Base-by-base conservation (phyloP, 92 coral and sea anemone species). In the Porites lobata region DNA sequence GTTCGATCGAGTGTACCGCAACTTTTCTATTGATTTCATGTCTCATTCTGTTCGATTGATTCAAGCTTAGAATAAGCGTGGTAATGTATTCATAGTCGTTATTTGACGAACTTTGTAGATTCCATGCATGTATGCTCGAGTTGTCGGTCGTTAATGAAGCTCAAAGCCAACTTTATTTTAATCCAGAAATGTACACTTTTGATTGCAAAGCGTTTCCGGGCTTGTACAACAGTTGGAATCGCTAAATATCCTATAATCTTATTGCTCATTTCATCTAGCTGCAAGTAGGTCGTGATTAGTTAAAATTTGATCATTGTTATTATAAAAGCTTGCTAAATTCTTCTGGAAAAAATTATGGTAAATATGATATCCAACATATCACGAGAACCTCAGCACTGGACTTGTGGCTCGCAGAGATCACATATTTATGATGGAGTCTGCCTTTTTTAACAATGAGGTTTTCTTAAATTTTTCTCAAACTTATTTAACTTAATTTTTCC, bases 141-240 rank as follows among this genome's bases (percentile, higher is more conserved):
- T 38, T 38, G 5, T 38, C 47, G 47, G 47, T 38, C 47, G 47
- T 4, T 4, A 38, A 38, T 38, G 47, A 38, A 38, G 0, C 47
- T 38, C 47, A 4, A 14, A 56, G 61, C 61, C 0, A 14, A 10
- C 15, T 56, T 10, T n/a, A n/a, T n/a, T n/a, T 10, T 1, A 56
- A 10, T 14, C 15, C 13, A 15, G 56, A 71, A 71, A 71, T 71
- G 53, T 71, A 71, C 76, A 47, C 54, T 1, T 6, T 13, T 71
- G 47, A 38, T 71, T 18, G 3, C 2, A 2, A 20, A 10, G 61
- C 4, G 61, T 10, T 8, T 56, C 61, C 5, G 4, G 4, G 15
- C 58, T 56, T 76, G 80, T 56, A 76, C 52, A 54, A 15, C 80
- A 57, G 56, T 32, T 18, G 18, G 66, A 14, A 76, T 76, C 50